These are phyloP conservation scores for Proisotoma minuta DNA, from an alignment of 2,888 invertebrate genomes.

Conservation along the genomic window DNA sequence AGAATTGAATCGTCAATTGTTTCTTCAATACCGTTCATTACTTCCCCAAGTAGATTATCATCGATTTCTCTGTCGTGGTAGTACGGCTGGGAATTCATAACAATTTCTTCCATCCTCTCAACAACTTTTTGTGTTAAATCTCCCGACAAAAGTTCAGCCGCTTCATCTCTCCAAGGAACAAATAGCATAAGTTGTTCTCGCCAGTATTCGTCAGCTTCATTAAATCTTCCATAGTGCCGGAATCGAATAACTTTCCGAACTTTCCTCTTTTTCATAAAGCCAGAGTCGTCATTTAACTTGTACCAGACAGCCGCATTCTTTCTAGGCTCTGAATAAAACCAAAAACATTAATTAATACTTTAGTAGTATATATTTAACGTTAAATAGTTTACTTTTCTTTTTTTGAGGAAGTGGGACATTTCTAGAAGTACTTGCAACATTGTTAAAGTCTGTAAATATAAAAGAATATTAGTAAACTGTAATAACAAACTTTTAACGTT, in stretches of 20 bases:
- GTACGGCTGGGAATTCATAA: constrained; percentile 18
- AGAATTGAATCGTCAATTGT: not conserved
- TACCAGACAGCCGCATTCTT: not conserved
- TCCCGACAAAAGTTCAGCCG: constrained; percentile 23
- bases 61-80: constrained; percentile 5
- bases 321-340: not conserved
- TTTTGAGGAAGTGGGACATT: not conserved
- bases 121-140: constrained; percentile 16
- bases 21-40: not conserved
- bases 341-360: not conserved
- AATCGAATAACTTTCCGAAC: constrained; percentile 25
- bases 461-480: too few relatives aligned
- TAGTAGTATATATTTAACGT: not conserved
- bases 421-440: too few relatives aligned
- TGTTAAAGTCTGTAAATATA: too few relatives aligned
- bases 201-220: constrained; percentile 36
- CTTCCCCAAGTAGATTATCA: not conserved
- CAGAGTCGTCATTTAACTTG: not conserved
- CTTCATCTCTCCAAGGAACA: constrained; percentile 45
- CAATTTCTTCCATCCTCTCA: constrained; percentile 5
- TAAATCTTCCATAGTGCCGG: constrained; percentile 21
- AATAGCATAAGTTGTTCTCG: constrained; percentile 45
- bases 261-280: not conserved
- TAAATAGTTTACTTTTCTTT: not conserved
- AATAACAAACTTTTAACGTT: too few relatives aligned